These are phyloP conservation scores for Galerucella nymphaeae DNA, from an alignment of 2,888 invertebrate genomes.

Conservation along the genomic window DNA sequence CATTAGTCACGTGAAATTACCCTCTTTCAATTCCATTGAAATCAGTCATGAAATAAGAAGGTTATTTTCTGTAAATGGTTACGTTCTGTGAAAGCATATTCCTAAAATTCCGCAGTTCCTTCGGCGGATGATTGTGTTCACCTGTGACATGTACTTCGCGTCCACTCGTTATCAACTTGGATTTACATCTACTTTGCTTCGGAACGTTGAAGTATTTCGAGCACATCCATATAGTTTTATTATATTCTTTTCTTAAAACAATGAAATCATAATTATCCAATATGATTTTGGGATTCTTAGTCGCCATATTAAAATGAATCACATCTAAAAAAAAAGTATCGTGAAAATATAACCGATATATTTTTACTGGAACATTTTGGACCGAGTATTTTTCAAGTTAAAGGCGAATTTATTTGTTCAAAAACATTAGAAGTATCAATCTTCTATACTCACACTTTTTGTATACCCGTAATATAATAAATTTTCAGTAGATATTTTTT, in stretches of 20 bases:
- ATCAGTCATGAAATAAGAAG: background rate
- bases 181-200: conserved; percentile 50
- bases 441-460: too few relatives aligned
- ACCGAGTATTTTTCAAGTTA: too few relatives aligned
- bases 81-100: conserved; percentile 49
- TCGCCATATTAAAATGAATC: conserved; percentile 48
- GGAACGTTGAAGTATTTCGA: conserved; percentile 44
- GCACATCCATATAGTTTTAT: conserved; percentile 49
- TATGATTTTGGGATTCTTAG: conserved; percentile 49
- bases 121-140: conserved; percentile 49
- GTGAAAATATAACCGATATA: too few relatives aligned
- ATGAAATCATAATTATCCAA: conserved; percentile 46
- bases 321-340: conserved; percentile 38
- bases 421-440: too few relatives aligned
- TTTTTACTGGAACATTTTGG: too few relatives aligned
- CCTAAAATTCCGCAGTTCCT: conserved; percentile 38
- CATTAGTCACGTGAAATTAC: too few relatives aligned
- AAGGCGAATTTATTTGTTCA: too few relatives aligned
- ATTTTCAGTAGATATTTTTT: too few relatives aligned
- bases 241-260: conserved; percentile 42
- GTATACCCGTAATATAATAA: too few relatives aligned
- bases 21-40: too few relatives aligned
- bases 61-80: conserved; percentile 40
- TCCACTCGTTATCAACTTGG: conserved; percentile 52
- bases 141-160: conserved; percentile 51